phyloP scores from a whole-genome alignment of 2,888 invertebrate species.

The Eulithis testata region DNA sequence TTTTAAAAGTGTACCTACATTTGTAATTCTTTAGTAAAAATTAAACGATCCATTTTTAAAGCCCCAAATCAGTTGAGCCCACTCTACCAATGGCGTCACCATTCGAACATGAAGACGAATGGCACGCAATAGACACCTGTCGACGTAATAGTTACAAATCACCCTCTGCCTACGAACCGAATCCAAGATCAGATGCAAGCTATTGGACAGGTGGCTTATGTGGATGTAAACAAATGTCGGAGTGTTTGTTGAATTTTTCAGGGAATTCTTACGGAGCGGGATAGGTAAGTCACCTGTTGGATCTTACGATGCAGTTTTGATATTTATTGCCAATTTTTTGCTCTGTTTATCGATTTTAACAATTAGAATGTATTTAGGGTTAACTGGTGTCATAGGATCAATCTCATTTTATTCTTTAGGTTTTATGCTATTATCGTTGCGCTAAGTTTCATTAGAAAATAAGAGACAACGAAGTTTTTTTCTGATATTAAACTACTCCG shows the following conservation, averaged over 20 bases:
- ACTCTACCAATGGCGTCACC: slow-evolving; percentile 12
- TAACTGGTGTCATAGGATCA: too few relatives aligned
- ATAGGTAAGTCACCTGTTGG: slow-evolving; percentile 22
- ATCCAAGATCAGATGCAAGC: slow-evolving; percentile 38
- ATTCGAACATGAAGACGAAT: slow-evolving; percentile 27
- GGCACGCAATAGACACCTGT: slow-evolving; percentile 40
- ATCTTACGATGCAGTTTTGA: not conserved
- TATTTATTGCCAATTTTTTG: too few relatives aligned
- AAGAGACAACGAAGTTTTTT: too few relatives aligned
- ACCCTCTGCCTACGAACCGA: slow-evolving; percentile 22
- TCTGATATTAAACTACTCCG: too few relatives aligned
- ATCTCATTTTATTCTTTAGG: too few relatives aligned
- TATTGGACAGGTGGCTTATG: slow-evolving; percentile 33
- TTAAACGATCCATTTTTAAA: too few relatives aligned
- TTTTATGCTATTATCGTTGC: too few relatives aligned
- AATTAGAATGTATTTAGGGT: too few relatives aligned
- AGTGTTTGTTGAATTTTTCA: slow-evolving; percentile 1
- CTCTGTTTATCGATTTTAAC: too few relatives aligned
- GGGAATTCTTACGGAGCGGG: slow-evolving; percentile 1
- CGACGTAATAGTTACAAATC: slow-evolving; percentile 47
- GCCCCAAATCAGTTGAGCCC: not conserved
- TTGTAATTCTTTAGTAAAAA: too few relatives aligned
- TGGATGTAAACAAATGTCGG: slow-evolving; percentile 25
- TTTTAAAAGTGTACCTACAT: too few relatives aligned
- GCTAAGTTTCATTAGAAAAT: too few relatives aligned